phyloP scores from a whole-genome alignment of 2,797 vertebrate species.

The Sebastes variabilis region DNA sequence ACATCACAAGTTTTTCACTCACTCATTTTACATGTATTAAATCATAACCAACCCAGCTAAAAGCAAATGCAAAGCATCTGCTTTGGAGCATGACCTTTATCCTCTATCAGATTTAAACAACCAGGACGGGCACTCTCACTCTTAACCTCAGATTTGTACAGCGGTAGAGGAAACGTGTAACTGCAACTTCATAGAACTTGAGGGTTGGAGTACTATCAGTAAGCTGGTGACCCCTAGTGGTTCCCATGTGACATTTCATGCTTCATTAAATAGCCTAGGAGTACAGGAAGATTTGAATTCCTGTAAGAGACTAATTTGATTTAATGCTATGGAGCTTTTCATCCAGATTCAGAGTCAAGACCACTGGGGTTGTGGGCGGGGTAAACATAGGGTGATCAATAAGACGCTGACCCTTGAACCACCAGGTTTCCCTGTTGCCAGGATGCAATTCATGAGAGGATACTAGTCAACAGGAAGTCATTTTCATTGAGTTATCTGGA shows the following conservation, averaged over 20 bases:
- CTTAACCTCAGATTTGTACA: neutral
- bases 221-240: neutral
- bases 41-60: neutral
- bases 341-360: neutral
- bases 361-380: neutral
- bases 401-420: neutral
- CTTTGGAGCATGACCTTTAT: neutral
- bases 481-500: neutral
- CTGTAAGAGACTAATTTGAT: neutral
- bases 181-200: neutral
- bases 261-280: neutral
- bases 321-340: neutral
- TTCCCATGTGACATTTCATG: neutral
- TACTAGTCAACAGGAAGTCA: neutral
- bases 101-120: neutral
- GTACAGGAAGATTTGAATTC: neutral
- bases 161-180: neutral
- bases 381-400: fast-evolving
- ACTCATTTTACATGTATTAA: neutral
- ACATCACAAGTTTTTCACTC: neutral
- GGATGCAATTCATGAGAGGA: neutral
- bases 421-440: neutral
- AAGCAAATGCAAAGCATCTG: too few species aligned
- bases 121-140: neutral
- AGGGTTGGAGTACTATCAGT: neutral